phyloP scores from a whole-genome alignment of 2,888 invertebrate genomes.

The Adelognathus sp. region DNA sequence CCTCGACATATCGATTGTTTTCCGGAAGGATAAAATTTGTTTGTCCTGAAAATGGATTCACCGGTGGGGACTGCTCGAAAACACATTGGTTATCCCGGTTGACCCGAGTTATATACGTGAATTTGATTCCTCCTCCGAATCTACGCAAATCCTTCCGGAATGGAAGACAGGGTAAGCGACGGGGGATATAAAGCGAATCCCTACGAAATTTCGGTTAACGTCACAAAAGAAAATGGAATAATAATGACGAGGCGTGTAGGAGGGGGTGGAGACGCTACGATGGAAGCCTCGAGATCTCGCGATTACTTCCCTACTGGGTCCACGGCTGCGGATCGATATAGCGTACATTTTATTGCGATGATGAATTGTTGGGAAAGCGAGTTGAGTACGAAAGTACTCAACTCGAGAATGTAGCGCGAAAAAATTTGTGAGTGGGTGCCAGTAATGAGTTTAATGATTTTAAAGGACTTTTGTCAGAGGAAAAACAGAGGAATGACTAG shows the following conservation, averaged over 20 bases:
- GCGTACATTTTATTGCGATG: background rate
- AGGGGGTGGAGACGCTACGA: background rate
- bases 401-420: background rate
- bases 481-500: too few relatives aligned
- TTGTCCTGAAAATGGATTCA: background rate
- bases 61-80: background rate
- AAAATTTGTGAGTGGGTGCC: background rate
- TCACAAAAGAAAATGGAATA: constrained; percentile 34
- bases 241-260: constrained; percentile 18
- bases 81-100: background rate
- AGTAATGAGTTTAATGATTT: too few relatives aligned
- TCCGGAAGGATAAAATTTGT: background rate
- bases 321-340: background rate
- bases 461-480: too few relatives aligned
- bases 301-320: background rate
- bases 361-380: background rate
- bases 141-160: background rate
- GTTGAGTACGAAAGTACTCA: background rate
- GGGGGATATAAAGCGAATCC: constrained; percentile 3
- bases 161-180: background rate
- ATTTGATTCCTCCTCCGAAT: constrained; percentile 8
- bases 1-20: too few relatives aligned
- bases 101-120: background rate
- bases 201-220: constrained; percentile 10
- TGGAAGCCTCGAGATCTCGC: background rate